A percentile compares a stretch with the other conserved stretches of the same genome.
phyloP scores from a whole-genome alignment of 2,888 invertebrate species.

The Caenorhabditis doughertyi region DNA sequence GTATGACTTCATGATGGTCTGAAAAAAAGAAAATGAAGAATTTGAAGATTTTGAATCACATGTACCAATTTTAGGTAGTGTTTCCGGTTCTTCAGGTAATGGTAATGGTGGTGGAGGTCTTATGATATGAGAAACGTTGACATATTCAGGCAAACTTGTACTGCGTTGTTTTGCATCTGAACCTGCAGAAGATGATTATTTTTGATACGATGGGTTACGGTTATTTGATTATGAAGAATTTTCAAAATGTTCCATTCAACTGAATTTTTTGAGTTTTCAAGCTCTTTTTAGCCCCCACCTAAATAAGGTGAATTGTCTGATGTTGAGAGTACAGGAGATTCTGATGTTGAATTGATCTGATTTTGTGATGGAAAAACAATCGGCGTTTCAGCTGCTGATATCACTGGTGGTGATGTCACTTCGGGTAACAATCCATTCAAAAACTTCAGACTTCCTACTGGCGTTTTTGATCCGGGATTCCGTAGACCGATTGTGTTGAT shows the following conservation, averaged over 20 bases:
- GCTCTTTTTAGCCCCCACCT: constrained; percentile 10
- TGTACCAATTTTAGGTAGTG: background rate
- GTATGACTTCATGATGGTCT: constrained; percentile 55
- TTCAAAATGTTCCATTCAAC: background rate
- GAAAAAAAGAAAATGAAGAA: constrained; percentile 1
- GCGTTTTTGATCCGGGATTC: constrained; percentile 45
- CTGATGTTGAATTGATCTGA: constrained; percentile 1
- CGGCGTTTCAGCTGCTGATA: background rate
- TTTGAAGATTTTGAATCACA: constrained; percentile 20
- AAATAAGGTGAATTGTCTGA: constrained; percentile 47
- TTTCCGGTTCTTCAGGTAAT: constrained; percentile 19
- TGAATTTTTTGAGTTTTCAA: background rate
- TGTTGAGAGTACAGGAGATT: constrained; percentile 29
- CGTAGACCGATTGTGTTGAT: constrained; percentile 51
- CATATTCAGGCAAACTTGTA: constrained; percentile 65
- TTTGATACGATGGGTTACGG: background rate
- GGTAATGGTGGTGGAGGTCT: constrained; percentile 20
- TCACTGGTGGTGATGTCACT: constrained; percentile 5
- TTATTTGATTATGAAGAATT: background rate
- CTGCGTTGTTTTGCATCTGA: constrained; percentile 55
- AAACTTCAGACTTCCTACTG: constrained; percentile 56
- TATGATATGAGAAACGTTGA: constrained; percentile 55
- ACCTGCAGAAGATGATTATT: constrained; percentile 16
- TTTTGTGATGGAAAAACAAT: background rate
- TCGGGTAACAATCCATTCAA: constrained; percentile 45